phyloP scores from a whole-genome alignment of 2,113 vertebrate species.

The Lontra canadensis region DNA sequence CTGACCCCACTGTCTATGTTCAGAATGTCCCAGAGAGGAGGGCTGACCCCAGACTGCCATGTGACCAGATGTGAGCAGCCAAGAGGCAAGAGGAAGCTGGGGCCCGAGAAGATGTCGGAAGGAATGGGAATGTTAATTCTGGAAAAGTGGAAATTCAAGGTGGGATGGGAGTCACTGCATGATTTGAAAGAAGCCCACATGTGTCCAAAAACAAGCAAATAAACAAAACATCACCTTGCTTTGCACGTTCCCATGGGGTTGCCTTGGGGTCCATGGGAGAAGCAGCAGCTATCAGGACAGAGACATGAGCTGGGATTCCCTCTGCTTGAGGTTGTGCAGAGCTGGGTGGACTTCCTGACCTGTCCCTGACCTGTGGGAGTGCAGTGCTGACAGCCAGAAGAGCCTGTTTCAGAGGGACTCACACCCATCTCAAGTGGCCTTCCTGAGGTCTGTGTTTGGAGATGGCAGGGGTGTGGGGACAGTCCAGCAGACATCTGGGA shows the following conservation, averaged over 20 bases:
- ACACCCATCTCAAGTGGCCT: fast-evolving
- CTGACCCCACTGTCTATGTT: neutral
- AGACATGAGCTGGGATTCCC: neutral
- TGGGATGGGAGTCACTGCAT: neutral
- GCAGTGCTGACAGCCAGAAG: neutral
- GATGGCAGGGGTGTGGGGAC: neutral
- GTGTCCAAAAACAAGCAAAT: neutral
- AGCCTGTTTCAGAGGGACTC: neutral
- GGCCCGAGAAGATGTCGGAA: neutral
- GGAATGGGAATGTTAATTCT: neutral
- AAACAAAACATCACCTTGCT: neutral
- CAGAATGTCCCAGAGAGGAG: neutral
- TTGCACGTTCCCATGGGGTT: neutral
- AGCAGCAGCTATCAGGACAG: neutral
- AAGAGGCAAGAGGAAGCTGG: too few species aligned
- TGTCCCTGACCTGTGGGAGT: neutral
- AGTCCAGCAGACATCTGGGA: neutral
- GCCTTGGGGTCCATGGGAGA: neutral
- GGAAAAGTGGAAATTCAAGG: neutral
- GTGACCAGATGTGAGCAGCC: neutral
- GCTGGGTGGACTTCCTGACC: neutral
- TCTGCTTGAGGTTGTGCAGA: fast-evolving
- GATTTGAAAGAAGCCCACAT: neutral
- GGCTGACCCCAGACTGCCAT: neutral
- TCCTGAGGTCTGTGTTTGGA: neutral